Conservation (phyloP, 2,888 invertebrate genomes). For the Tetranychus piercei region DNA sequence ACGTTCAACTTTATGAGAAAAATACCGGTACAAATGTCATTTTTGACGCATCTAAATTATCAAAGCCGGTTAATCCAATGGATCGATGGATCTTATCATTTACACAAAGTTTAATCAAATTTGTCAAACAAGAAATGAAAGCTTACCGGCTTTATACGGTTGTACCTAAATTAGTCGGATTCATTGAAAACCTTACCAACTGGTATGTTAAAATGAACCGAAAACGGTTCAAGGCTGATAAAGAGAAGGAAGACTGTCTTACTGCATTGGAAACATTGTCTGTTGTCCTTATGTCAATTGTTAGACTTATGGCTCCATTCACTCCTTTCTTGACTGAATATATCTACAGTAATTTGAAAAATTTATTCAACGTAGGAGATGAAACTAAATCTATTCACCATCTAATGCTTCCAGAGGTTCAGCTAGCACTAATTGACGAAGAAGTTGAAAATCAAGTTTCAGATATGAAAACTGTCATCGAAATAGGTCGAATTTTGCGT, state of each 20-base stretch:
- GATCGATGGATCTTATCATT: slow-evolving; percentile 94
- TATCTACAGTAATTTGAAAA: slow-evolving; percentile 71
- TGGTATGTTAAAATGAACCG: slow-evolving; percentile 98
- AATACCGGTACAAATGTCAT: slow-evolving; percentile 29
- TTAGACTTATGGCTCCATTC: slow-evolving; percentile 86
- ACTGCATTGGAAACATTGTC: slow-evolving; percentile 70
- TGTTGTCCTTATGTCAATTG: slow-evolving; percentile 67
- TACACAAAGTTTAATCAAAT: slow-evolving; percentile 73
- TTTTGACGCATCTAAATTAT: slow-evolving; percentile 14
- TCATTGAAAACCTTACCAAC: slow-evolving; percentile 91
- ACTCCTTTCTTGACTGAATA: slow-evolving; percentile 87
- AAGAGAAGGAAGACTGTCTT: slow-evolving; percentile 56
- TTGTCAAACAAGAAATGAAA: slow-evolving; percentile 75
- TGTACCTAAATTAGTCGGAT: slow-evolving; percentile 75
- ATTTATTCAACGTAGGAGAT: slow-evolving; percentile 41
- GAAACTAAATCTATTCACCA: slow-evolving; percentile 61
- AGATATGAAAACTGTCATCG: slow-evolving; percentile 84
- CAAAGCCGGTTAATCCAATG: slow-evolving; percentile 54
- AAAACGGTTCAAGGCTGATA: slow-evolving; percentile 77
- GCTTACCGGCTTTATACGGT: slow-evolving; percentile 88
- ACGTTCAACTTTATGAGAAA: slow-evolving; percentile 57
- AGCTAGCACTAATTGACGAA: slow-evolving; percentile 49
- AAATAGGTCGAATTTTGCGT: slow-evolving; percentile 73
- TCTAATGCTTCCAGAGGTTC: slow-evolving; percentile 61
- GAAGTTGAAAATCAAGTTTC: slow-evolving; percentile 73